phyloP scores from a whole-genome alignment of 2,113 vertebrate species.

The Misgurnus anguillicaudatus region DNA sequence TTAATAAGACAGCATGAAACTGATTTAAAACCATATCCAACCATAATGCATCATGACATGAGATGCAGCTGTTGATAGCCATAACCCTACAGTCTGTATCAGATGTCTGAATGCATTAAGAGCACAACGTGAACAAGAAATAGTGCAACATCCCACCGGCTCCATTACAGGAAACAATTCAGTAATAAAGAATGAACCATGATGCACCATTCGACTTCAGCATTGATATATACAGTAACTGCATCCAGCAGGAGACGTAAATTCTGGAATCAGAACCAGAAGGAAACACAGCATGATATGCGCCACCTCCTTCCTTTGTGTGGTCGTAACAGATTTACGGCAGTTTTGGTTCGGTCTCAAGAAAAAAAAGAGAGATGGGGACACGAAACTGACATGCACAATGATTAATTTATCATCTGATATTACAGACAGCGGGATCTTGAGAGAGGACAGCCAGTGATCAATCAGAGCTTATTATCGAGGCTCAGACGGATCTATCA shows the following conservation, averaged over 20 bases:
- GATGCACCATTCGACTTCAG: neutral
- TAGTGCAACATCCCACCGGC: neutral
- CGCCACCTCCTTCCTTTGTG: neutral
- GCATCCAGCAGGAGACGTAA: neutral
- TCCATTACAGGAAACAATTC: neutral
- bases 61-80: neutral
- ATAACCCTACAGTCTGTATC: neutral
- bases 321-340: conserved; percentile 27
- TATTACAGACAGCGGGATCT: conserved; percentile 22
- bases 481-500: conserved; percentile 54
- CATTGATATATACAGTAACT: neutral
- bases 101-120: neutral
- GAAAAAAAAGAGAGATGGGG: neutral
- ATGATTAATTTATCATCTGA: conserved; percentile 41
- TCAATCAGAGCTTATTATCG: conserved; percentile 61
- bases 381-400: neutral
- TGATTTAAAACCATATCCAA: no score
- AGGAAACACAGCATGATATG: neutral
- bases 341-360: conserved; percentile 24
- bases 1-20: no score
- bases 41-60: neutral
- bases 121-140: neutral
- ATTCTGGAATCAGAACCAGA: neutral
- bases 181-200: neutral
- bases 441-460: conserved; percentile 43